Evolutionary conservation across 1,140 invertebrate genomes (phyloP), one percentile per base, ranked within the genome.

Genomic region (Leguminivora glycinivorella): DNA sequence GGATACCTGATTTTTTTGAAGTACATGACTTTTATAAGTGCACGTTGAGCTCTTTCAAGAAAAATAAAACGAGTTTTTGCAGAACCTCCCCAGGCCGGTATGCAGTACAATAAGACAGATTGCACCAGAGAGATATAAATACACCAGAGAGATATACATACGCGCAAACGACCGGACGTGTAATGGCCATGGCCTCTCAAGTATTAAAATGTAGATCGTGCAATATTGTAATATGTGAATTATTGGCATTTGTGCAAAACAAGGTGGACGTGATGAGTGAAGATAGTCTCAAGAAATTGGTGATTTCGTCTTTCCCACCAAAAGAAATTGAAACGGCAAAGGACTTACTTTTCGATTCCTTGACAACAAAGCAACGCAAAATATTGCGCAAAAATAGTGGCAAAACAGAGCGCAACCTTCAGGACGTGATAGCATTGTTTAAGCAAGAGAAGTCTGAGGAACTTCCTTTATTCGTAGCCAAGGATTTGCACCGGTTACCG

Each of bases 171-270:
- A 29, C 26, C 40, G 40, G 40, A 43, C 40, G 40, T 43, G 40
- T 43, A 17, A 66, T 5, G 17, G 26, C 60, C 24, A 66, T 66
- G 60, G 60, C 60, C 60, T 66, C 60, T 29, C 24, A 66, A 19
- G 60, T 66, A 25, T 26, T 66, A 29, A 66, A 66, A 25, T 66
- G 60, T 29, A 66, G 5, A 29, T 14, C 60, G 10, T 66, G 60
- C 25, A 66, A 66, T 66, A 66, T 66, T 29, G 60, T 66, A 17
- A 66, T 66, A 14, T 66, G 60, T 31, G 60, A 66, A 66, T 1
- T 66, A 14, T 26, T 66, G 10, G 60, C 60, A 5, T 66, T 66
- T 14, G 17, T 66, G 2, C 60, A 26, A 31, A 66, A 66, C 26
- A 26, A 66, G 26, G 60, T 66, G 22, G 9, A 66, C 9, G 60